These are phyloP conservation scores for Sander vitreus DNA, from an alignment of 2,113 vertebrate species.

Conservation along the genomic window DNA sequence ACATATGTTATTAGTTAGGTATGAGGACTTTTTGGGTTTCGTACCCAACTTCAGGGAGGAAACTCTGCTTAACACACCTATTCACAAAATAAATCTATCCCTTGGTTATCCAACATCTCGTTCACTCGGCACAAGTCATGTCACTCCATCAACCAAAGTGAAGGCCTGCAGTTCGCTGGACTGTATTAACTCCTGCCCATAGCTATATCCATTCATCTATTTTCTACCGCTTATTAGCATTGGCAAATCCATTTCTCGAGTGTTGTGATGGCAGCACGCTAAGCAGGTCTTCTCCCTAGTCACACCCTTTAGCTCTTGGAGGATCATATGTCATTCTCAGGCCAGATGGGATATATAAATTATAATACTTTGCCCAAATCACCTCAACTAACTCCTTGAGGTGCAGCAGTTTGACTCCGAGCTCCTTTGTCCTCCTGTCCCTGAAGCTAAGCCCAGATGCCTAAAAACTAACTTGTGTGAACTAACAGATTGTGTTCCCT, in stretches of 20 bases:
- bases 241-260: not conserved
- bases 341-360: not conserved
- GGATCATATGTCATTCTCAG: slow-evolving; percentile 7
- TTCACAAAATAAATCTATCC: not conserved
- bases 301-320: not conserved
- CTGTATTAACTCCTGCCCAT: not conserved
- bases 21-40: not conserved
- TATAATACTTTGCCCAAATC: not conserved
- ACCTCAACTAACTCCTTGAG: not conserved
- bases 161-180: not conserved
- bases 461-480: not conserved
- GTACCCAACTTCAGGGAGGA: not conserved
- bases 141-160: not conserved
- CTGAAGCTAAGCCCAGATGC: not conserved
- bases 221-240: not conserved
- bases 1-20: not conserved
- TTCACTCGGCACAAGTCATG: not conserved
- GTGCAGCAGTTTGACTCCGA: not conserved
- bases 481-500: not conserved
- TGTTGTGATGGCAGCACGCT: not conserved
- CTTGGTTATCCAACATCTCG: not conserved
- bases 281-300: not conserved
- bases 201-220: not conserved
- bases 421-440: not conserved
- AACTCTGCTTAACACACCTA: not conserved